Percentiles rank a stretch among this genome's conserved stretches.
phyloP scores from a whole-genome alignment of 2,888 invertebrate genomes.

The Cryptus armator region DNA sequence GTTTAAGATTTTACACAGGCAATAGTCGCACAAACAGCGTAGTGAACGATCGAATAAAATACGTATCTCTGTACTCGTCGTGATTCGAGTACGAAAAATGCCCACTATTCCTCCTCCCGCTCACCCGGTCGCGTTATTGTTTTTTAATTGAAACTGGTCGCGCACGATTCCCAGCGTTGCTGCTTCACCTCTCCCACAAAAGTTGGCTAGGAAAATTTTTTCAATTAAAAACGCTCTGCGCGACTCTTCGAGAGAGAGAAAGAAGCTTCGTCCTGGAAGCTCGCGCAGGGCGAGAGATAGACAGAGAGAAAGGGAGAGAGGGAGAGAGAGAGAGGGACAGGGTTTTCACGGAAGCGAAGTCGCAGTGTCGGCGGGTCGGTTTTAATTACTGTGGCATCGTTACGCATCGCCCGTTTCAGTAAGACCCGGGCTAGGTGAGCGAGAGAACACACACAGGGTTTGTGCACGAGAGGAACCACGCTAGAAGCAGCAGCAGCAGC shows the following conservation, averaged over 20 bases:
- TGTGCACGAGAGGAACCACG: conserved; percentile 21
- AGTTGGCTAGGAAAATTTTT: conserved; percentile 82
- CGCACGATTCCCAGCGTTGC: background rate
- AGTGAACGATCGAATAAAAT: conserved; percentile 40
- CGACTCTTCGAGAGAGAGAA: background rate
- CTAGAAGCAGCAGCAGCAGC: conserved; percentile 30
- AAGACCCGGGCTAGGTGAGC: conserved; percentile 66
- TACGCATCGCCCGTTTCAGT: conserved; percentile 79
- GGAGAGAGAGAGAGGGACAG: background rate
- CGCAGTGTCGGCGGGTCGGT: conserved; percentile 71
- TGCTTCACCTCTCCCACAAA: conserved; percentile 64
- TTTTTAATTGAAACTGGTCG: conserved; percentile 77
- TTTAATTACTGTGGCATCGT: conserved; percentile 83
- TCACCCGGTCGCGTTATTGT: conserved; percentile 72
- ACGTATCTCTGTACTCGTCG: conserved; percentile 52
- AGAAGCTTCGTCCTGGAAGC: conserved; percentile 49
- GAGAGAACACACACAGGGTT: conserved; percentile 36
- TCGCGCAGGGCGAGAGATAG: conserved; percentile 14
- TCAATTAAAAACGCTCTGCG: conserved; percentile 80
- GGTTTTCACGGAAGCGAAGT: conserved; percentile 61
- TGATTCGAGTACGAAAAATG: conserved; percentile 72
- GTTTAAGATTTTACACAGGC: background rate
- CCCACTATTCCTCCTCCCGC: background rate
- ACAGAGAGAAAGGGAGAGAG: background rate
- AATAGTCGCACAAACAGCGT: conserved; percentile 51